These are phyloP conservation scores for Caprella mutica DNA, from an alignment of 2,888 invertebrate genomes.

Conservation along the genomic window DNA sequence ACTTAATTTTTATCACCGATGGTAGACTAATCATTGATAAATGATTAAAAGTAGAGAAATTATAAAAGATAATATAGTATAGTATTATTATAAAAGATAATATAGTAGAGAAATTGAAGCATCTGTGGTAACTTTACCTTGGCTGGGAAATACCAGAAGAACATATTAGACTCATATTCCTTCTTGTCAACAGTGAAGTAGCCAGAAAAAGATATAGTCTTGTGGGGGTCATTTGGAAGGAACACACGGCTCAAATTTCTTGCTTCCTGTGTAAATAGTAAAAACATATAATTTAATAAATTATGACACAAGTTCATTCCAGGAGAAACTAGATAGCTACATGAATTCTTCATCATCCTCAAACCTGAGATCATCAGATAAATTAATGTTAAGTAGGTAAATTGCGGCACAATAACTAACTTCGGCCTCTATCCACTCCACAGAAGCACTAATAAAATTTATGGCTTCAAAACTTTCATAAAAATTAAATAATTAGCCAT, in stretches of 20 bases:
- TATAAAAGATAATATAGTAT: too few species aligned
- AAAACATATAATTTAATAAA: background rate
- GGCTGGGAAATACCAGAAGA: constrained; percentile 86
- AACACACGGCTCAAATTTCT: constrained; percentile 40
- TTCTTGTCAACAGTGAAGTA: constrained; percentile 72
- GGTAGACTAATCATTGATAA: background rate
- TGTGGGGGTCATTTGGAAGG: constrained; percentile 36
- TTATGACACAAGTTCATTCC: too few species aligned
- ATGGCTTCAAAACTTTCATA: too few species aligned
- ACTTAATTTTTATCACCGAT: background rate
- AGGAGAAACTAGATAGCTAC: background rate
- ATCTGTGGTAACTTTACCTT: constrained; percentile 40
- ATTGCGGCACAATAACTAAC: too few species aligned
- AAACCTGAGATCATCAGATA: background rate
- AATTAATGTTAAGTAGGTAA: background rate
- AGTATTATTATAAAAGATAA: too few species aligned
- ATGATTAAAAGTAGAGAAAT: too few species aligned
- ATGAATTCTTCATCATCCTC: background rate
- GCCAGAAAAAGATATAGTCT: constrained; percentile 60
- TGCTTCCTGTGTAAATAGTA: constrained; percentile 44
- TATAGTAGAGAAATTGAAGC: background rate
- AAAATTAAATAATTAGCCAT: background rate
- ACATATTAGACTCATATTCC: constrained; percentile 63
- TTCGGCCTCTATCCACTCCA: background rate
- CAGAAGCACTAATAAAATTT: too few species aligned